Conservation (phyloP, 1,140 invertebrate genomes). For the Scaptomyza pallida region DNA sequence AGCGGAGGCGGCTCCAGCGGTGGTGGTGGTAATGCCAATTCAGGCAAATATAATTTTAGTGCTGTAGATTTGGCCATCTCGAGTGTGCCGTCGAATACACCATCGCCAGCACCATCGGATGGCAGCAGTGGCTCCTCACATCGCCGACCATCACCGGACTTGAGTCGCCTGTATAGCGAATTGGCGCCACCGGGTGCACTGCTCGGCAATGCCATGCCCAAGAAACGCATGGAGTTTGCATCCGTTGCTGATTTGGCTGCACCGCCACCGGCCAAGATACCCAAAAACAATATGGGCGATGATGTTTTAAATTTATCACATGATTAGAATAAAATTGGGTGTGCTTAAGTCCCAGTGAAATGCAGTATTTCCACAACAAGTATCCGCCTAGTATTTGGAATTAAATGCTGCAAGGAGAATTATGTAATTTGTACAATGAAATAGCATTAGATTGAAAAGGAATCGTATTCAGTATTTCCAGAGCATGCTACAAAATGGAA, state of each 20-base stretch:
- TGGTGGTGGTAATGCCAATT: slow-evolving; percentile 74
- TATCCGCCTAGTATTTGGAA: slow-evolving; percentile 43
- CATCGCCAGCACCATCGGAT: slow-evolving; percentile 74
- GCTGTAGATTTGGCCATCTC: slow-evolving; percentile 84
- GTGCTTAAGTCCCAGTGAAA: slow-evolving; percentile 21
- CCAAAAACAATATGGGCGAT: slow-evolving; percentile 88
- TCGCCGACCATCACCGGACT: slow-evolving; percentile 72
- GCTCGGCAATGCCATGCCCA: slow-evolving; percentile 60
- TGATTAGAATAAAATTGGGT: slow-evolving; percentile 51
- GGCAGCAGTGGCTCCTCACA: slow-evolving; percentile 73
- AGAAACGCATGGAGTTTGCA: slow-evolving; percentile 83
- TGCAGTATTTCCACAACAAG: slow-evolving; percentile 62
- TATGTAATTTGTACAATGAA: slow-evolving; percentile 13
- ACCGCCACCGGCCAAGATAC: slow-evolving; percentile 78
- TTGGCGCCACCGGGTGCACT: slow-evolving; percentile 61
- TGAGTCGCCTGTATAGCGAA: slow-evolving; percentile 77
- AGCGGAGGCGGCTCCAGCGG: slow-evolving; percentile 34
- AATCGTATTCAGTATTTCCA: slow-evolving; percentile 23
- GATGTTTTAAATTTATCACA: slow-evolving; percentile 77
- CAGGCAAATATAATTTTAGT: slow-evolving; percentile 84
- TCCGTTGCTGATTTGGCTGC: slow-evolving; percentile 83
- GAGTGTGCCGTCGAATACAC: slow-evolving; percentile 83
- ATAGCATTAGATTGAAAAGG: slow-evolving; percentile 4
- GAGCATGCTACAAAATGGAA: neutral
- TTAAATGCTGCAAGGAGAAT: neutral